Evolutionary conservation across 2,888 invertebrate genomes (phyloP).

Genomic region (Theodoxus fluviatilis): DNA sequence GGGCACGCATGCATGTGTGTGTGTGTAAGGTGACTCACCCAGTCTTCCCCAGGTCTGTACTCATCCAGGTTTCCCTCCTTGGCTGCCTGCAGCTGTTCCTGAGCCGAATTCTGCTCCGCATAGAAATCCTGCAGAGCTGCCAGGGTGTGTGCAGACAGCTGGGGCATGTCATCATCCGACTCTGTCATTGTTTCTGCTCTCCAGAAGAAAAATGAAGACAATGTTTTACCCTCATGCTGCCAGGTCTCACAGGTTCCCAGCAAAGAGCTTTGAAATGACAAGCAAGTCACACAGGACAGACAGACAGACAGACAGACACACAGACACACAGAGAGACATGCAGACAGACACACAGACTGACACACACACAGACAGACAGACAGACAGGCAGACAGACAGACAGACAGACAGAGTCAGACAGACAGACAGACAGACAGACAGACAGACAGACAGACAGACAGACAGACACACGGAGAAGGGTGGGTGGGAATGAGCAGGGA

Average conservation of each 20-base stretch:
- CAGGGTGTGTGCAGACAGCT: constrained; percentile 45
- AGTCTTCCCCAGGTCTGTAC: constrained; percentile 41
- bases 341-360: too few relatives aligned
- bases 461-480: too few relatives aligned
- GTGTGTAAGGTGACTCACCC: constrained; percentile 37
- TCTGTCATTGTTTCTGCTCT: constrained; percentile 31
- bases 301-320: too few relatives aligned
- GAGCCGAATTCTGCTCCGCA: constrained; percentile 38
- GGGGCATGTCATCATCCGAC: constrained; percentile 43
- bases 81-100: constrained; percentile 36
- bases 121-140: constrained; percentile 57
- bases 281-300: background rate
- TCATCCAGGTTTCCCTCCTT: constrained; percentile 32
- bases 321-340: too few relatives aligned
- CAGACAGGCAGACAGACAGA: too few relatives aligned
- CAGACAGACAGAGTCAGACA: too few relatives aligned
- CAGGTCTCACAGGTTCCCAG: background rate
- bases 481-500: too few relatives aligned
- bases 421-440: too few relatives aligned
- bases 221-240: background rate
- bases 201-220: background rate
- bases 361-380: too few relatives aligned
- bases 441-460: too few relatives aligned
- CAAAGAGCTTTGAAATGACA: background rate
- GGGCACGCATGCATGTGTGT: background rate